Conservation (phyloP, 2,888 invertebrate genomes). For the Lucinisca nassula region DNA sequence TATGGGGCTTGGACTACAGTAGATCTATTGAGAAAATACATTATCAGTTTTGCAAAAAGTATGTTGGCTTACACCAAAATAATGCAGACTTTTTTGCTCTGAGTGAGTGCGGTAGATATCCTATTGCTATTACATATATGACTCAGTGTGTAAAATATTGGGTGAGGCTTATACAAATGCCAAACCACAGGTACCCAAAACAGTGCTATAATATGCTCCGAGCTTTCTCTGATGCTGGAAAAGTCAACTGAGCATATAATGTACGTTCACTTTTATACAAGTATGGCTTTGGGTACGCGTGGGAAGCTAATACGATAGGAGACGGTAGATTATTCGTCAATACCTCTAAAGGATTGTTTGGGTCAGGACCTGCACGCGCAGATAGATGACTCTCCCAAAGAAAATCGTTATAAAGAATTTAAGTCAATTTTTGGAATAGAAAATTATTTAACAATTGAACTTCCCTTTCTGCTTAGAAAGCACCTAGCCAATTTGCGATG, state of each 20-base stretch:
- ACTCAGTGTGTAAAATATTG: slow-evolving; percentile 15
- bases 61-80: slow-evolving; percentile 29
- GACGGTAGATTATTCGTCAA: background rate
- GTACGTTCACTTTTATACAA: background rate
- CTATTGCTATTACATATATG: slow-evolving; percentile 5
- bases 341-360: background rate
- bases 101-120: slow-evolving; percentile 38
- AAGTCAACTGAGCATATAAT: background rate
- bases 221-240: background rate
- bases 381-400: background rate
- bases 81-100: slow-evolving; percentile 30
- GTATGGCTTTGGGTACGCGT: background rate
- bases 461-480: background rate
- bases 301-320: background rate
- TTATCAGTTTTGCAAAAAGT: slow-evolving; percentile 33
- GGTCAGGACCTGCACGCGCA: background rate
- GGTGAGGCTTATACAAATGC: slow-evolving; percentile 3
- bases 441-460: background rate
- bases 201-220: slow-evolving; percentile 10
- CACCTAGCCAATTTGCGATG: background rate
- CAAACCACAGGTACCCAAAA: background rate
- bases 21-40: slow-evolving; percentile 16
- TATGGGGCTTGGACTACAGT: slow-evolving; percentile 8
- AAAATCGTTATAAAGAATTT: background rate
- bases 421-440: background rate